These are phyloP conservation scores for Sipha maydis DNA, from an alignment of 2,888 invertebrate genomes.

Conservation along the genomic window DNA sequence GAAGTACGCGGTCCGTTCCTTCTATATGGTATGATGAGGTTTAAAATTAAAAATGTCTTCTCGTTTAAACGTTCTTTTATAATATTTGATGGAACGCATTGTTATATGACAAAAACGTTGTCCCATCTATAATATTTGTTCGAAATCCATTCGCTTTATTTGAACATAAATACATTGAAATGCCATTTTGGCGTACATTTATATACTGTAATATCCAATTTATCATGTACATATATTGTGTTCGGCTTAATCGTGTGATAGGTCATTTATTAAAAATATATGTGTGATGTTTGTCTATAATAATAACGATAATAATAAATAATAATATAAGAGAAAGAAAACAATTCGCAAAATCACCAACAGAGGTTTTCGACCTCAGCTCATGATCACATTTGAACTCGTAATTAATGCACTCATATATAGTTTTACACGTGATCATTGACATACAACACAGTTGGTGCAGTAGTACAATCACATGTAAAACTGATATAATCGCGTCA, in stretches of 20 bases:
- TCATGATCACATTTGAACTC: conserved; percentile 28
- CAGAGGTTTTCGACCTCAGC: conserved; percentile 54
- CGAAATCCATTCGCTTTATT: background rate
- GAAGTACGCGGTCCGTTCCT: too few species aligned
- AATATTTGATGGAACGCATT: background rate
- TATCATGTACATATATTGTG: background rate
- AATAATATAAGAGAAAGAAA: background rate
- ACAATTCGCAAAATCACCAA: conserved; percentile 27
- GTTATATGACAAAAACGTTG: background rate
- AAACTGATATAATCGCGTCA: background rate
- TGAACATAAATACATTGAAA: background rate
- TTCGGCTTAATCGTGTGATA: background rate
- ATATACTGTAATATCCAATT: background rate
- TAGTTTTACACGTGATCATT: conserved; percentile 18
- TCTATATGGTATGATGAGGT: too few species aligned
- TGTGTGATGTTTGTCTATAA: background rate
- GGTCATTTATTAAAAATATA: background rate
- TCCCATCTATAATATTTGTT: background rate
- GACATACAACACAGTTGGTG: background rate
- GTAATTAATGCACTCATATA: background rate
- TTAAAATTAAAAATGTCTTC: too few species aligned
- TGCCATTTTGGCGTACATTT: background rate
- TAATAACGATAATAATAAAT: background rate
- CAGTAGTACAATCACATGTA: background rate
- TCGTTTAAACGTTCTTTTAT: background rate